Base-by-base conservation (phyloP, 2,888 invertebrate genomes). In the Aphrophora alni region DNA sequence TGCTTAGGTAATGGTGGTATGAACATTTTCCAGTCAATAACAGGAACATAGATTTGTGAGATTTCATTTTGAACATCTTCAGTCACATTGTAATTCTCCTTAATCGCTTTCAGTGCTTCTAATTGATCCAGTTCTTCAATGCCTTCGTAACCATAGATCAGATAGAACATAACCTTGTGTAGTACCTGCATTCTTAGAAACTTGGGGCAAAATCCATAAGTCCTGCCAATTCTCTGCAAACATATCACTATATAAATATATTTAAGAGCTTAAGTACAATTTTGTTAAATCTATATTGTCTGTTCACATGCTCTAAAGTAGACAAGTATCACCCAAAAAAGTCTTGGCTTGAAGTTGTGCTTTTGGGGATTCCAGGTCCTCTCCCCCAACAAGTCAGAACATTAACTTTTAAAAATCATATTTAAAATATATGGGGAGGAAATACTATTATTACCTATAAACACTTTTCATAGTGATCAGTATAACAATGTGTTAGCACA, bases 11-110 rank as follows among this genome's bases (percentile, higher is more conserved):
- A 86, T 0, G 94, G 93, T 0, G 93, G 91, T 17, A 95, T 88
- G 86, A 95, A 95, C 88, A 93, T 93, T 86, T 92, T 93, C 94
- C 94, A 95, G 84, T 89, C 90, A 5, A 92, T 88, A 76, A 90
- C 89, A 3, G 88, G 89, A 51, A 88, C 89, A 81, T 91, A 92
- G 71, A 91, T 86, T 0, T 87, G 87, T 4, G 89, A 88, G 84
- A 92, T 87, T 80, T 91, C 89, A 0, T 88, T 85, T 8, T 88
- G 84, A 72, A 90, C 87, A 25, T 89, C 87, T 0, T 88, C 88
- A 0, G 88, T 86, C 0, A 89, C 84, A n/a, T 83, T 79, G 28
- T 85, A 84, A 24, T 87, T 87, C 28, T 87, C 86, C 7, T 84
- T 82, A 25, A 87, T 83, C 14, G 85, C 82, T 73, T 86, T 83